Evolutionary conservation across 1,140 invertebrate genomes (phyloP).

Genomic region (Choristoneura fumiferana): DNA sequence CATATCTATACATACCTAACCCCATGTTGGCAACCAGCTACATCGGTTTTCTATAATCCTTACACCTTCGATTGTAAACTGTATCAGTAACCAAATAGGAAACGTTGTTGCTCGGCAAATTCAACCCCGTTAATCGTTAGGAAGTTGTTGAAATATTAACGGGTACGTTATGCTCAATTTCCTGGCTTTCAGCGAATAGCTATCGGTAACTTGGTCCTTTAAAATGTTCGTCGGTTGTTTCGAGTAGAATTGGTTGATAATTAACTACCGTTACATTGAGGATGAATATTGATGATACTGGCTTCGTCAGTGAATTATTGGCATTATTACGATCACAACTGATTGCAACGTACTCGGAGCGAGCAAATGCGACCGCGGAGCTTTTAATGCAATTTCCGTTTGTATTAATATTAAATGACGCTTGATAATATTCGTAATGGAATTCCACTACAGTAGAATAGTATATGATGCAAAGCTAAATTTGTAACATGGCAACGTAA

Average conservation of each 20-base stretch:
- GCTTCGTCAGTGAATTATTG: constrained; percentile 13
- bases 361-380: neutral
- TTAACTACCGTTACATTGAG: neutral
- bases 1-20: constrained; percentile 35
- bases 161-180: constrained; percentile 66
- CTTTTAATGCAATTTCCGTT: constrained; percentile 16
- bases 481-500: neutral
- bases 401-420: constrained; percentile 5
- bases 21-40: constrained; percentile 24
- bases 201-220: constrained; percentile 54
- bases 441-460: neutral
- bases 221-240: constrained; percentile 50
- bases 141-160: constrained; percentile 71
- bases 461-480: too few relatives aligned
- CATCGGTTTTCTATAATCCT: constrained; percentile 26
- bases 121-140: constrained; percentile 46
- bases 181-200: constrained; percentile 61
- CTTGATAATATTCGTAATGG: neutral
- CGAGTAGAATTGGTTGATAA: constrained; percentile 17
- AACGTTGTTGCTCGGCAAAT: constrained; percentile 25
- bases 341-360: constrained; percentile 9
- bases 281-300: constrained; percentile 16
- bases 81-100: constrained; percentile 29
- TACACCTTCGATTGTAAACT: constrained; percentile 26
- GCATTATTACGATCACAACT: constrained; percentile 14